A percentile compares a stretch with the other conserved stretches of the same genome.
Evolutionary conservation across 1,140 invertebrate genomes (phyloP).

Genomic region (Marisa cornuarietis): DNA sequence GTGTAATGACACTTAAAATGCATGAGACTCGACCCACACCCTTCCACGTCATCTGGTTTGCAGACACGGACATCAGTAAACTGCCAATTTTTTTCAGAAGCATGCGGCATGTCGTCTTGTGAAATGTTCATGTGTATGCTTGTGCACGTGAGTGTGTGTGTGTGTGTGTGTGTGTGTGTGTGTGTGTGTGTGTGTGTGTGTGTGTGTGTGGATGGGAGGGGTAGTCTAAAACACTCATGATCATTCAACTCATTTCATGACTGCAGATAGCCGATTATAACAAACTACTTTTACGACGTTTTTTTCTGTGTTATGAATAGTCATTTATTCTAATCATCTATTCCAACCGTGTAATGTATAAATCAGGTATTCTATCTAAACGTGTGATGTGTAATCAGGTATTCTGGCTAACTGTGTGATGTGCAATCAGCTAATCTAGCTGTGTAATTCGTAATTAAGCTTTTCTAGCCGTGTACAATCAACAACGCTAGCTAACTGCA

Average conservation of each 20-base stretch:
- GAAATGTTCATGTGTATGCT: not conserved
- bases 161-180: constrained; percentile 7
- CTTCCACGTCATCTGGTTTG: not conserved
- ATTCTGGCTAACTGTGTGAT: too few species aligned
- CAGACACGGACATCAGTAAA: not conserved
- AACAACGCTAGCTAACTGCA: too few species aligned
- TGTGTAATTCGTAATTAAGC: too few species aligned
- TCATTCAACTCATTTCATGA: not conserved
- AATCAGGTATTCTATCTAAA: too few species aligned
- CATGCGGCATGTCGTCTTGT: too few species aligned
- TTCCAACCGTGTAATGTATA: too few species aligned
- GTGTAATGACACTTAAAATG: not conserved
- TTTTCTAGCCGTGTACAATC: too few species aligned
- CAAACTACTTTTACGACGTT: not conserved
- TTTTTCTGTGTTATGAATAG: not conserved
- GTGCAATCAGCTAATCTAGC: too few species aligned
- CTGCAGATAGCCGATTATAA: not conserved
- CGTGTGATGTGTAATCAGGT: too few species aligned
- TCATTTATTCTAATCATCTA: too few species aligned
- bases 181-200: too few species aligned
- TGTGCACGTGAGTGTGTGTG: constrained; percentile 1
- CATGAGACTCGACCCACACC: not conserved
- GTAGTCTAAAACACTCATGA: not conserved
- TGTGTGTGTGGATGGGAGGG: too few species aligned
- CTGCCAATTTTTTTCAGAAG: not conserved